A percentile compares a stretch with the other conserved stretches of the same genome.
phyloP scores from a whole-genome alignment of 35 echinoderm and acorn worm species.

The Lytechinus pictus region DNA sequence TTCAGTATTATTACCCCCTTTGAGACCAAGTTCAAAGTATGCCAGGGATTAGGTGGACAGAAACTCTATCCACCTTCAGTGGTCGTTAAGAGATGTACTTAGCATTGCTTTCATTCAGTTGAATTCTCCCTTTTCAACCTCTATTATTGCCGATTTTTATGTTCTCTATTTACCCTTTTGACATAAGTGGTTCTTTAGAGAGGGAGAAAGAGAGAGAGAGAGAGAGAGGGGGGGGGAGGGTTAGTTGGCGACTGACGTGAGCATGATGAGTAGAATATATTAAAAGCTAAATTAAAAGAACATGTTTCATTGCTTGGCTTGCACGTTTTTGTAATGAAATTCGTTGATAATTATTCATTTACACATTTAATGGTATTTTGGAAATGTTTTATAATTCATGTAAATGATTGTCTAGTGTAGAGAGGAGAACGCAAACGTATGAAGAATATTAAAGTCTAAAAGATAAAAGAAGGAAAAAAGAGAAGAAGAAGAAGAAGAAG shows the following conservation, averaged over 20 bases:
- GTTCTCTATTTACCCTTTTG: background rate
- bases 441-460: no score
- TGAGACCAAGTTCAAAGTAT: background rate
- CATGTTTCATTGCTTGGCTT: no score
- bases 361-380: no score
- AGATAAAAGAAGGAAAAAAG: background rate
- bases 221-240: no score
- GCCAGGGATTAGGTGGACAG: background rate
- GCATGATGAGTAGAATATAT: background rate
- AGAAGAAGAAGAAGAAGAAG: background rate
- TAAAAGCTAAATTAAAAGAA: background rate
- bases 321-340: no score
- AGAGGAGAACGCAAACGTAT: no score
- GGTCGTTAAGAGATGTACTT: constrained; percentile 1
- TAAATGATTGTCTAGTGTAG: no score
- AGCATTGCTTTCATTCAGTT: background rate
- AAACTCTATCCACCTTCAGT: background rate
- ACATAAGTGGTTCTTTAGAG: background rate
- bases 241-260: background rate
- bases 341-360: no score
- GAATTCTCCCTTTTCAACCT: background rate
- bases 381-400: no score
- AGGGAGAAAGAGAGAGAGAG: background rate
- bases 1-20: background rate
- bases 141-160: background rate